Evolutionary conservation across 2,113 vertebrate species (phyloP), one percentile per base, ranked within the genome.

Genomic region (Corapipo altera): DNA sequence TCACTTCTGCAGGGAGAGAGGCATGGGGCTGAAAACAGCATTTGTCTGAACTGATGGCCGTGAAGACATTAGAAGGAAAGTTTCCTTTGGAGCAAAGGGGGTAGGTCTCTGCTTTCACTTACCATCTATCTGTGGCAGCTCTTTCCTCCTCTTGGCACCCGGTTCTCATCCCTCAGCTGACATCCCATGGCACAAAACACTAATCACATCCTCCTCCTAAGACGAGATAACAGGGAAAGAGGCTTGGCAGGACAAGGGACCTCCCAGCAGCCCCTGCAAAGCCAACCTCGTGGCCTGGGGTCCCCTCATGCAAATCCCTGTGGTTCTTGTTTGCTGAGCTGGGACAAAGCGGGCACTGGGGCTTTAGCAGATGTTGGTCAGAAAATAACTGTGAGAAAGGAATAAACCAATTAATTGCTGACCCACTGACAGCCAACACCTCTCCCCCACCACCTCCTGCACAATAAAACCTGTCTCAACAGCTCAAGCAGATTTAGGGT

Each of bases 351-450:
- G 69, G 88, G 90, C 86, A 79, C 57, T 0, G 0, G 52, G 49
- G 69, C 44, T 89, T 95, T 78, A 88, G 83, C 77, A 8, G 59
- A 84, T 69, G 67, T 58, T 89, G 78, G 77, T 54, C 85, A 65
- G 95, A 92, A 96, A 97, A 97, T 93, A 95, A 94, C 93, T 35
- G 89, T 97, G 97, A 97, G 96, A 97, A 97, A 91, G 67, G 86
- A 95, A 93, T 96, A 96, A 97, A 93, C 95, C 89, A 94, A 94
- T 96, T 97, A 97, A 96, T 90, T 95, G 95, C 88, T 95, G 96
- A 93, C 88, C 94, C 87, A 87, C 43, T 81, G 93, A 90, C 62
- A 67, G 88, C 70, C 86, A 85, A 33, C 54, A 70, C 84, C 55
- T 74, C 74, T 86, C 37, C 51, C 74, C 30, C 43, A 84, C 61